Evolutionary conservation across 2,797 vertebrate species (phyloP), one percentile per base, ranked within the genome.

Genomic region (Australoheros facetus): DNA sequence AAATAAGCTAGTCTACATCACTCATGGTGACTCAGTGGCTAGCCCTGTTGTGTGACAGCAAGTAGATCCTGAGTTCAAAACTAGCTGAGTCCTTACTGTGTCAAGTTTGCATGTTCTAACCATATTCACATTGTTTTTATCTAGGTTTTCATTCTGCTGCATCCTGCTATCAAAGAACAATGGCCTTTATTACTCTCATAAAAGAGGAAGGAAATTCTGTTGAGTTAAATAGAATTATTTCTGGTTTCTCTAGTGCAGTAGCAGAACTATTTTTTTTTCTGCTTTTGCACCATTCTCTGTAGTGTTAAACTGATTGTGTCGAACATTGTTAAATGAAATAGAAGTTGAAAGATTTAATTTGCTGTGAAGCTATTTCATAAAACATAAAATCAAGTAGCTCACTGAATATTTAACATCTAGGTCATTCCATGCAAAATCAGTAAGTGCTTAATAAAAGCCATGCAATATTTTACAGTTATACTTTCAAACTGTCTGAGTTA

Each of bases 21-120:
- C 23, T 7, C 23, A 19, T 19, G 5, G 42, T 2, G 3, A 16
- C 1, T 7, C 62, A 66, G 9, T 48, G 42, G 3, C 28, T 48
- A 28, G 42, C 0, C 2, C 42, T 28, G 7, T 28, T 19, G 23
- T 19, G 14, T 48, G 23, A 4, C 16, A 48, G 9, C 17, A 1
- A 28, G 23, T 1, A 3, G 28, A 7, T 4, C 0, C 39, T 48
- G 23, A 16, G 9, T 4, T 12, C 42, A 28, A 48, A 48, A 8
- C 14, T 34, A 34, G 34, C 34, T 34, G 3, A 3, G 39, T 12
- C 12, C 39, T 13, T 14, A 12, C 45, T 48, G 9, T 30, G 16
- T 66, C 5, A 16, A 19, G 9, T 48, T 12, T 48, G 16, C 62
- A 48, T 48, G 9, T 17, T 48, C 45, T 48, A 2, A 5, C 4